phyloP scores from a whole-genome alignment of 2,113 vertebrate species.

The Arvicanthis niloticus region DNA sequence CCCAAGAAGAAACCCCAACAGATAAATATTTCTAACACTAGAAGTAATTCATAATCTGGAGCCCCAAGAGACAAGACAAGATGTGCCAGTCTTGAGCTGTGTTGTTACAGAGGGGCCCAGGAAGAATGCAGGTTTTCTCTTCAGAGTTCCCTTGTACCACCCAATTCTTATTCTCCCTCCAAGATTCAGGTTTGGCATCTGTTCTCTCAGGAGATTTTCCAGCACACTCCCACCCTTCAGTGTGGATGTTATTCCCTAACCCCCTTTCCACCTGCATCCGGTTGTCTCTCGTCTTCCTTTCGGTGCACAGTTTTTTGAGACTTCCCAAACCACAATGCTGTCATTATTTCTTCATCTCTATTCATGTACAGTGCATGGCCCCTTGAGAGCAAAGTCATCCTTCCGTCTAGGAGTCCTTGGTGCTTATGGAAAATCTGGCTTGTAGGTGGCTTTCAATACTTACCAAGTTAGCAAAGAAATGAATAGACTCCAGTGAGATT shows the following conservation, averaged over 20 bases:
- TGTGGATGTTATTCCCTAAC: fast-evolving
- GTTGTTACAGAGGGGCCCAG: neutral
- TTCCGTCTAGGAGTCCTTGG: too few relatives aligned
- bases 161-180: neutral
- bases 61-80: neutral
- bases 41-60: neutral
- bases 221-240: neutral
- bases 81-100: too few relatives aligned
- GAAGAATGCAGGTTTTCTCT: neutral
- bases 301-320: neutral
- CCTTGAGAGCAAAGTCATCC: fast-evolving
- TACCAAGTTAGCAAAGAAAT: neutral
- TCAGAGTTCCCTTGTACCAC: neutral
- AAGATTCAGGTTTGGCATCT: neutral
- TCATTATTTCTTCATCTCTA: fast-evolving
- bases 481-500: neutral
- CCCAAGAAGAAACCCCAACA: neutral
- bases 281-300: neutral
- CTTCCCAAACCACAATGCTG: fast-evolving
- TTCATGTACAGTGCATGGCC: fast-evolving
- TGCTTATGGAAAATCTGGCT: neutral
- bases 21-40: neutral
- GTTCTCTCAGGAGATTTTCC: neutral
- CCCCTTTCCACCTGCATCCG: neutral
- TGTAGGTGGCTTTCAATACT: neutral